Percentiles rank a stretch among this genome's conserved stretches.
Evolutionary conservation across 2,113 vertebrate species (phyloP).

Genomic region (Megaptera novaeangliae): DNA sequence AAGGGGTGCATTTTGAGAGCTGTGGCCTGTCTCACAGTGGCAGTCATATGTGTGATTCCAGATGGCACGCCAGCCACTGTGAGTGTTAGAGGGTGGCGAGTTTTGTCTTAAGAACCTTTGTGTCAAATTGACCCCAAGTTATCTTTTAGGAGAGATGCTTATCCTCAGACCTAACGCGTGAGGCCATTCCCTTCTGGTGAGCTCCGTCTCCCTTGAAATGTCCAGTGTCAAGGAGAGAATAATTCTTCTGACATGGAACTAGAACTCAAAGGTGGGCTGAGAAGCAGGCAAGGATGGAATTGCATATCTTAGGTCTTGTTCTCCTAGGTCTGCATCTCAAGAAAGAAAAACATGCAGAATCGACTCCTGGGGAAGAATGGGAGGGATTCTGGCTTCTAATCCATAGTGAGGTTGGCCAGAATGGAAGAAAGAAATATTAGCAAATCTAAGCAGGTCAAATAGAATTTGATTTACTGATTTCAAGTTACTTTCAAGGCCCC

Average conservation of each 20-base stretch:
- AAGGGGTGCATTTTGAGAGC: neutral
- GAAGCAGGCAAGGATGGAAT: neutral
- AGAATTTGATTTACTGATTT: neutral
- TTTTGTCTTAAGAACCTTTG: neutral
- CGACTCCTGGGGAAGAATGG: neutral
- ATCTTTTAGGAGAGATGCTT: neutral
- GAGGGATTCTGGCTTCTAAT: neutral
- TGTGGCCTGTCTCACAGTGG: neutral
- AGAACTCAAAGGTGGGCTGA: neutral
- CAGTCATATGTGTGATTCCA: neutral
- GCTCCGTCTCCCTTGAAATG: neutral
- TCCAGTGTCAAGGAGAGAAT: neutral
- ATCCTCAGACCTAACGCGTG: rapidly evolving
- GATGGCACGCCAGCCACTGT: neutral
- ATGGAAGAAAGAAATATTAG: neutral
- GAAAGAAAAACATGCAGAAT: neutral
- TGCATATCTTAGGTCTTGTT: neutral
- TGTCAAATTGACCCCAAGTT: neutral
- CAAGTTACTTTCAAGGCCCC: neutral
- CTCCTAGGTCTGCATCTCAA: neutral
- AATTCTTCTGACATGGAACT: neutral
- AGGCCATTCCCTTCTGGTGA: neutral
- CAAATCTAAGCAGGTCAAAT: neutral
- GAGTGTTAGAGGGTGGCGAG: neutral
- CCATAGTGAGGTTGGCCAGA: neutral